phyloP scores from a whole-genome alignment of 2,113 vertebrate species.

The Trochalopteron elliotii region DNA sequence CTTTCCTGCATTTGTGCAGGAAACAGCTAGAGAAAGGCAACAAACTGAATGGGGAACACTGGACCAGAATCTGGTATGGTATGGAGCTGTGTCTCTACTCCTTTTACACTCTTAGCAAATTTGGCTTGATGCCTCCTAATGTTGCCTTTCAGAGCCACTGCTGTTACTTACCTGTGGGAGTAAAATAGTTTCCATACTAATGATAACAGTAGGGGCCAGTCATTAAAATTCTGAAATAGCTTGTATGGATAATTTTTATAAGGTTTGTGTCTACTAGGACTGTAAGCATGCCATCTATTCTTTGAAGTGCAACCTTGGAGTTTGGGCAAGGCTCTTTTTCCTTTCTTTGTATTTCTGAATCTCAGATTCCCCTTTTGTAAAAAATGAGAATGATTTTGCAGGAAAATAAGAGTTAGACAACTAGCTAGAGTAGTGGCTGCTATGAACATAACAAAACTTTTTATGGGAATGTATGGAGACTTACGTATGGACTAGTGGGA shows the following conservation, averaged over 20 bases:
- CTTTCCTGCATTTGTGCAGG: background rate
- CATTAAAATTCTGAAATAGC: background rate
- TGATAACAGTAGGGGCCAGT: fast-evolving
- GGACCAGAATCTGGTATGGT: background rate
- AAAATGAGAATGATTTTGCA: background rate
- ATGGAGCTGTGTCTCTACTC: background rate
- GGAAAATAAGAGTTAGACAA: background rate
- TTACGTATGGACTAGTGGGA: background rate
- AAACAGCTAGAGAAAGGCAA: background rate
- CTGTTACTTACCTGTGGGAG: background rate
- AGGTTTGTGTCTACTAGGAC: background rate
- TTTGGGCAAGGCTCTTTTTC: background rate
- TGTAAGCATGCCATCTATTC: background rate
- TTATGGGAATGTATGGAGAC: background rate
- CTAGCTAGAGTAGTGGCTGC: background rate
- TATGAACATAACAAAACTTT: background rate
- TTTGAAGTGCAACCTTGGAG: background rate
- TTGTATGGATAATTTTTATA: background rate
- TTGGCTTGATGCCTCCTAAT: background rate
- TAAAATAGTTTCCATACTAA: background rate
- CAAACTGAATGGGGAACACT: background rate
- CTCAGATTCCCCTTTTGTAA: background rate
- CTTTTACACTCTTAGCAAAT: background rate
- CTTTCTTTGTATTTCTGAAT: background rate
- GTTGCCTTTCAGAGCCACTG: background rate